Percentiles rank a stretch among this genome's conserved stretches.
phyloP scores from a whole-genome alignment of 1,140 invertebrate genomes.

The Zophobas atratus region DNA sequence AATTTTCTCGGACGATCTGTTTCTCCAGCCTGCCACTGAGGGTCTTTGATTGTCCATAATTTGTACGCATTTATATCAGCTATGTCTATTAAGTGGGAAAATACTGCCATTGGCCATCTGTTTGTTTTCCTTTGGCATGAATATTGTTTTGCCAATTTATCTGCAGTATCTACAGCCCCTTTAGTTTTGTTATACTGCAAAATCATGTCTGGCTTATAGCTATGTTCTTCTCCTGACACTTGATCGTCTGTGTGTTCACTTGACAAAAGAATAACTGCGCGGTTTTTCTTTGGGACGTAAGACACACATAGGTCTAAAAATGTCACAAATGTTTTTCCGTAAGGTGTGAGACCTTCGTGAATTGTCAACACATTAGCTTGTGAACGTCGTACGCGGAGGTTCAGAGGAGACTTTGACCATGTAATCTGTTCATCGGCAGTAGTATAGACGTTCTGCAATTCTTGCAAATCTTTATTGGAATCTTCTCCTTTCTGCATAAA shows the following conservation, averaged over 20 bases:
- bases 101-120: slow-evolving; percentile 43
- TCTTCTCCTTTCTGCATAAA: too few relatives aligned
- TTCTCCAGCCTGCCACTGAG: neutral
- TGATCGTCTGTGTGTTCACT: slow-evolving; percentile 53
- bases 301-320: too few relatives aligned
- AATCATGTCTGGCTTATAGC: slow-evolving; percentile 57
- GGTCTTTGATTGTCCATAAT: slow-evolving; percentile 29
- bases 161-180: slow-evolving; percentile 47
- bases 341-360: too few relatives aligned
- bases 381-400: too few relatives aligned
- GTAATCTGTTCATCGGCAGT: too few relatives aligned
- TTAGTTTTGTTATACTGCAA: slow-evolving; percentile 56
- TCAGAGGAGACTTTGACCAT: too few relatives aligned
- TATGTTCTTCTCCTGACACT: slow-evolving; percentile 44
- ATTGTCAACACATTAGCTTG: too few relatives aligned
- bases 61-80: slow-evolving; percentile 38
- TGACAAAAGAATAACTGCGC: slow-evolving; percentile 58
- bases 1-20: slow-evolving; percentile 4
- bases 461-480: too few relatives aligned
- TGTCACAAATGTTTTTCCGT: too few relatives aligned
- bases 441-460: too few relatives aligned
- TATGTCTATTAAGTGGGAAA: slow-evolving; percentile 36
- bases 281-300: slow-evolving; percentile 52
- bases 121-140: slow-evolving; percentile 17
- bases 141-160: slow-evolving; percentile 50